Evolutionary conservation across 2,888 invertebrate species (phyloP).

Genomic region (Sycophila texana): DNA sequence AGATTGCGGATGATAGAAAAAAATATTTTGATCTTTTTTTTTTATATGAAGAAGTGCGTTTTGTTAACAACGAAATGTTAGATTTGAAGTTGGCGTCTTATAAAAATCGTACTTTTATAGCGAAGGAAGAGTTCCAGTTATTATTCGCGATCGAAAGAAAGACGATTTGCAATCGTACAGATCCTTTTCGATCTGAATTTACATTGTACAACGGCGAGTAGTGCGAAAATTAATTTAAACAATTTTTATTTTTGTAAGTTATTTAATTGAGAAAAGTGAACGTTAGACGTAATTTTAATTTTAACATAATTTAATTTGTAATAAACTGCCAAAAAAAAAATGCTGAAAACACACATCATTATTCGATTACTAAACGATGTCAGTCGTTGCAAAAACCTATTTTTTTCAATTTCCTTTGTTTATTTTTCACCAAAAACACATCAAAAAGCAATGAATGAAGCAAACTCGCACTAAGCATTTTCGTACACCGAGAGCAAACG

Average conservation of each 20-base stretch:
- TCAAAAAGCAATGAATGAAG: background rate
- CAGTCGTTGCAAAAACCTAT: background rate
- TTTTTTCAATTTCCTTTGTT: background rate
- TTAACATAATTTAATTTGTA: conserved; percentile 30
- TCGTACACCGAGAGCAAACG: background rate
- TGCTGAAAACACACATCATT: background rate
- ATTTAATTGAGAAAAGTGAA: conserved; percentile 20
- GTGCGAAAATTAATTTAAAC: conserved; percentile 25
- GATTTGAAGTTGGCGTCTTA: no score
- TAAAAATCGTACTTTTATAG: no score
- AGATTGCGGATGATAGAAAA: no score
- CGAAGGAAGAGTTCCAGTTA: background rate
- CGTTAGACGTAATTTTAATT: conserved; percentile 12
- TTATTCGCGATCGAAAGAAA: conserved; percentile 25
- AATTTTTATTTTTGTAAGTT: conserved; percentile 41
- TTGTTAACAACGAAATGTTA: no score
- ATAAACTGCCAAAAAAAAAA: conserved; percentile 30
- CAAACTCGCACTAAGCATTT: background rate
- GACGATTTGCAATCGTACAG: conserved; percentile 42
- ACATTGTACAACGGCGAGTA: background rate
- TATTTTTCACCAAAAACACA: background rate
- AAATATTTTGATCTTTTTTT: no score
- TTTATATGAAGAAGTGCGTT: no score
- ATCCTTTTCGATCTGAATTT: conserved; percentile 6
- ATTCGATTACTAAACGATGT: background rate